phyloP scores from a whole-genome alignment of 2,888 invertebrate species.

The Drosophila leonis region DNA sequence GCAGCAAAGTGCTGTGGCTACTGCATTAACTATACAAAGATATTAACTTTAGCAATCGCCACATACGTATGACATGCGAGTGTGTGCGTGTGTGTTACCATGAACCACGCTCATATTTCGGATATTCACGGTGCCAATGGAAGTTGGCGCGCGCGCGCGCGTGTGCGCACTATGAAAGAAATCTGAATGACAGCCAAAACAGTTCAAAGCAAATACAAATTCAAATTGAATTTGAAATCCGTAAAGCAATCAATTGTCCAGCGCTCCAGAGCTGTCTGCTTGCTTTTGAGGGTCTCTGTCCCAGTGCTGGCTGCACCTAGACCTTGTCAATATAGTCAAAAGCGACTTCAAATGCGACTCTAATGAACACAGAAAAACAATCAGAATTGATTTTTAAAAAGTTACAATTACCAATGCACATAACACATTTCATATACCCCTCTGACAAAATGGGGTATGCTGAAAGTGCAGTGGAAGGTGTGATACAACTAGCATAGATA shows the following conservation, averaged over 20 bases:
- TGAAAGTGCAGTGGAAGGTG: not conserved
- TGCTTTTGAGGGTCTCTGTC: slow-evolving; percentile 25
- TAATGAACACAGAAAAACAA: slow-evolving; percentile 65
- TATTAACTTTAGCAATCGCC: slow-evolving; percentile 27
- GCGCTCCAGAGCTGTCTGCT: slow-evolving; percentile 57
- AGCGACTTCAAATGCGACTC: slow-evolving; percentile 62
- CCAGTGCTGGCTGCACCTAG: slow-evolving; percentile 76
- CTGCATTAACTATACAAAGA: slow-evolving; percentile 46
- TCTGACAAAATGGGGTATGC: not conserved
- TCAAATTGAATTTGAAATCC: slow-evolving; percentile 59
- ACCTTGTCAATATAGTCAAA: slow-evolving; percentile 78
- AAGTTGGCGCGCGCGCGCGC: slow-evolving; percentile 42
- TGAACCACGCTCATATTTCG: slow-evolving; percentile 29
- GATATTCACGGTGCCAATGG: slow-evolving; percentile 56
- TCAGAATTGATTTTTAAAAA: slow-evolving; percentile 68
- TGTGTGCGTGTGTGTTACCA: slow-evolving; percentile 25
- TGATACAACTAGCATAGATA: not conserved
- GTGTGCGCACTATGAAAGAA: slow-evolving; percentile 64
- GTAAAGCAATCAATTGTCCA: slow-evolving; percentile 70
- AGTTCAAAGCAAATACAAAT: slow-evolving; percentile 59
- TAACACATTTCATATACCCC: slow-evolving; percentile 38
- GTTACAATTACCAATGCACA: slow-evolving; percentile 57
- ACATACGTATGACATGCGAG: not conserved
- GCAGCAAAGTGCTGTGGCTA: not conserved
- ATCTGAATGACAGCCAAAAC: slow-evolving; percentile 69